Evolutionary conservation across 2,113 vertebrate species (phyloP), one percentile per base, ranked within the genome.

Genomic region (Piprites chloris): DNA sequence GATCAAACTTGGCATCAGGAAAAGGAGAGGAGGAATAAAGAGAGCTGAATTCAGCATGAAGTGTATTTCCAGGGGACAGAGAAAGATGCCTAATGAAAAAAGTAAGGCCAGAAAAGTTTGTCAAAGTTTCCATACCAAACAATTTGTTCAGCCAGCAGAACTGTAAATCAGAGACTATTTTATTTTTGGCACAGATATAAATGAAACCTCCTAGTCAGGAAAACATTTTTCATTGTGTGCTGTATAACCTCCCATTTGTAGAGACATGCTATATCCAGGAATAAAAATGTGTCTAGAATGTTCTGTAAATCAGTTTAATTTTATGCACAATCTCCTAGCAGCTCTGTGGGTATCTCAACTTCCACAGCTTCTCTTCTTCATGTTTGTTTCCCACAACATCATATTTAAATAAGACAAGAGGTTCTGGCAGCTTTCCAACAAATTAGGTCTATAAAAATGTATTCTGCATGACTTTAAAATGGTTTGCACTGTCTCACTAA

Each of bases 81-180:
- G 81, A 89, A 85, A 65, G 49, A 96, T 49, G 59, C 11, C 53
- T 94, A 86, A 89, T 82, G 35, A 90, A 80, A 96, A 96, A 93
- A 95, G 39, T 39, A 88, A 95, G 61, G 53, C 80, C 86, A 89
- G 62, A 93, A 93, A 81, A 85, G 11, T 76, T 77, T 71, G 87
- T 87, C 74, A 75, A 32, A 90, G 49, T 95, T 95, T 96, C 94
- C 94, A 90, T 55, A 84, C 89, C 80, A 95, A 97, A 95, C 86
- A 93, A 61, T 94, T 95, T 95, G 69, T 92, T 91, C 92, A 96
- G 93, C 89, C 90, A 97, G 62, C 63, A 91, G 83, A 96, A 91
- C 56, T 86, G 63, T 93, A 95, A 92, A 86, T 93, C 93, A 94
- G 90, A 88, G 39, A 63, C 68, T 76, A 79, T 91, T 96, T 95